Base-by-base conservation (phyloP, 2,113 vertebrate genomes). In the Steatornis caripensis region DNA sequence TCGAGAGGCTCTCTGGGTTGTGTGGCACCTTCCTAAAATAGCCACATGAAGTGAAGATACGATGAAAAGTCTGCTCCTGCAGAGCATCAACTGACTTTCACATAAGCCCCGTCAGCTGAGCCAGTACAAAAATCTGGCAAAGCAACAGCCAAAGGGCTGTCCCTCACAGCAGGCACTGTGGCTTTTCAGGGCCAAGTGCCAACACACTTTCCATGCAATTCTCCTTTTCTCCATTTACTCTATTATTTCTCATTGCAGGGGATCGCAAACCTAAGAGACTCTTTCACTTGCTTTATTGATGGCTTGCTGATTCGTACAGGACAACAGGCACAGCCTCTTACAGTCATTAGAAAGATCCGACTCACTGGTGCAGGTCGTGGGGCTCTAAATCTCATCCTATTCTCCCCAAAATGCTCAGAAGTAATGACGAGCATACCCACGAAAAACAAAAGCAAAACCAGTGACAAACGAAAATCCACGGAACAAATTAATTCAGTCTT, bases 21-120 rank as follows among this genome's bases (percentile, higher is more conserved):
- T 54, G 76, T 87, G 91, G 84, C 89, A 96, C 87, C 92, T 87
- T 94, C 92, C 87, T 93, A 94, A 97, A 97, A 96, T 77, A 97
- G 84, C 89, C 78, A n/a, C 54, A 24, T 26, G 41, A 69, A 77
- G 66, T 87, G 74, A 65, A 95, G 84, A 91, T 69, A 36, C 0
- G 3, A 72, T n/a, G 54, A 70, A 68, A 80, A 74, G 62, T 29
- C 66, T 69, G 80, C 77, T 96, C 83, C 94, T 92, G 89, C 83
- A 87, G 91, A 94, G 84, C 77, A 92, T 96, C 90, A 87, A 70
- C 72, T 90, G 95, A 84, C 94, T 97, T 94, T 65, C 89, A 89
- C 54, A 62, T 68, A 92, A 84, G 81, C 70, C 87, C 77, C 93
- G 83, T 72, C 94, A 97, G 87, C 92, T 91, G 94, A 95, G 94